Base-by-base conservation (phyloP, 2,888 invertebrate species). In the Chrysolina americana region DNA sequence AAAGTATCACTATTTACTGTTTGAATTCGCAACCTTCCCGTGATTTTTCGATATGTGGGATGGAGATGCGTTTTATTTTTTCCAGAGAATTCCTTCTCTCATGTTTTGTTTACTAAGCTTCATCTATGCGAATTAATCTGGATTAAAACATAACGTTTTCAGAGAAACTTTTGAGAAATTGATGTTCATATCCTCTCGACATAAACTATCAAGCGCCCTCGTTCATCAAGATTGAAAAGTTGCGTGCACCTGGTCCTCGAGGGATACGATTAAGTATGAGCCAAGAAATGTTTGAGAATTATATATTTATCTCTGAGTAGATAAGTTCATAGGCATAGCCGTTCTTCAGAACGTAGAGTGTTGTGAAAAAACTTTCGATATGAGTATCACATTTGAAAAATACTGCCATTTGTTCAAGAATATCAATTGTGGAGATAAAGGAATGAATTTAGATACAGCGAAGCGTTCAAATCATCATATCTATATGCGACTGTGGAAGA, bases 201-300 rank as follows among this genome's bases (percentile, higher is more conserved):
- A 72, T 70, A 36, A 65, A 28, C 65, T 53, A 47, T 21, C 59
- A 47, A 74, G 65, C 53, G 62, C 70, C 59, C 50, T 48, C 74
- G 70, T 74, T 53, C 74, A 68, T 74, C 74, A 74, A 66, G 74
- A 74, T 74, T 74, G 74, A 74, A 74, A 74, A 70, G 74, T 74
- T 74, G 74, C 74, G 68, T 74, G 70, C 74, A 74, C 74, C 74
- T 74, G 74, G 56, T 53, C 23, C 71, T 62, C 74, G 41, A 50
- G 74, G 56, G 74, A 73, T 68, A 69, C 59, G 19, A 19, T 73
- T 73, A 64, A 53, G 74, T 56, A 70, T 62, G 68, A 74, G 74
- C 70, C 74, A 53, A 62, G 64, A 70, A 70, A 74, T 70, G 70
- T 63, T 66, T 63, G 65, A 66, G 70, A 74, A 70, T 74, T 71